Evolutionary conservation across 1,140 invertebrate genomes (phyloP), one percentile per base, ranked within the genome.

Genomic region (Drosophila fuyamai): DNA sequence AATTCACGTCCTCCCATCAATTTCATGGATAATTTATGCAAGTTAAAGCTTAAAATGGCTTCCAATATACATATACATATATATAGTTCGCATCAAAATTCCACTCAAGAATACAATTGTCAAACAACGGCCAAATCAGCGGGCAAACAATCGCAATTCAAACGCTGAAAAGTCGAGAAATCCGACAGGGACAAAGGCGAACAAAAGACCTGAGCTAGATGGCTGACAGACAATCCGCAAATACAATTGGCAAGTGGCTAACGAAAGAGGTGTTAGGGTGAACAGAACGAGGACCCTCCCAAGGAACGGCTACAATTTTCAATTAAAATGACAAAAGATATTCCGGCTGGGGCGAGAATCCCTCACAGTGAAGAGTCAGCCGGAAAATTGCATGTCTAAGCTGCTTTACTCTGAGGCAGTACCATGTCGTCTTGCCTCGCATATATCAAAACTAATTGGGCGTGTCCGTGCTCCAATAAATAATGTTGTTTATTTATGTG

Each of bases 241-340:
- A 50, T 46, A 48, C 43, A 48, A 71, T 71, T 71, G 68, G 27
- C 67, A 71, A 57, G 63, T 68, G 63, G 66, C 67, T 40, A 18
- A 43, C 47, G 58, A 44, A 38, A 58, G 23, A 44, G 59, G 53
- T 54, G 41, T 71, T 61, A 50, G n/a, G 36, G 41, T 32, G 16
- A 29, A 38, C 29, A 40, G 43, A 48, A 38, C 14, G 23, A 2
- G 5, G 40, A 23, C 18, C 10, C 5, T 18, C 47, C 9, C 27
- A 5, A 56, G 36, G 55, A 76, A 50, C 38, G 65, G 36, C 68
- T 71, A 50, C 18, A 58, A 68, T 74, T 85, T 85, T 85, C 81
- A 85, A 85, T 85, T 85, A 85, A 85, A 85, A 85, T 85, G 57
- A 85, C 77, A 85, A 85, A 71, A 67, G 76, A 60, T 32, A 13